Evolutionary conservation across 2,797 vertebrate species (phyloP), one percentile per base, ranked within the genome.

Genomic region (Chelon labrosus): DNA sequence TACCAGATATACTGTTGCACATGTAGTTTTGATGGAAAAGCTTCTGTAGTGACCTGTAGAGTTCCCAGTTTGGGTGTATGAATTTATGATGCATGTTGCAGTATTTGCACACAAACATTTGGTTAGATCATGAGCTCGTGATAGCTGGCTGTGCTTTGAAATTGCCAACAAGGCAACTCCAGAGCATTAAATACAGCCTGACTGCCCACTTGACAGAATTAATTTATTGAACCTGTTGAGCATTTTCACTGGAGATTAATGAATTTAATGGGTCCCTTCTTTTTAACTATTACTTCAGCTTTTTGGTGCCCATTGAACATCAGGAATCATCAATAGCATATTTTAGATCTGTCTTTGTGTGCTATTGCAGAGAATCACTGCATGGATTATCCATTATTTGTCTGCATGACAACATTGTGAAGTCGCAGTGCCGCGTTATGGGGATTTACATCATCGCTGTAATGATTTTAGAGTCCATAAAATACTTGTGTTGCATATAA

Each of bases 401-500:
- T 59, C 19, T 70, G 20, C 54, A 46, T 67, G 31, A 59, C 46
- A 66, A 38, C 16, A 57, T 61, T 14, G 14, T 53, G 63, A 70
- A 49, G 73, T 35, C 65, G 35, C 5, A 0, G 19, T 53, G 0
- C 7, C 2, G 50, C 56, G 53, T 27, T 61, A 16, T 17, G 44
- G 66, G 70, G 65, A 75, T 73, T 22, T 62, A 35, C n/a, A 42
- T 79, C 17, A 62, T 37, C 27, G 63, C 39, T 41, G 4, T 55
- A 42, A 72, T 73, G 20, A 65, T 58, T 12, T 42, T 64, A 19
- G 3, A 47, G 58, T 31, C 44, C 17, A 65, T 81, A 61, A 73
- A 75, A 37, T 70, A 64, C 55, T 44, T 44, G 35, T 27, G 35
- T 38, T 38, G 38, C 49, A 61, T 68, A 65, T 74, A 78, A 51